Conservation (phyloP, 1,140 invertebrate genomes). For the Panulirus ornatus region DNA sequence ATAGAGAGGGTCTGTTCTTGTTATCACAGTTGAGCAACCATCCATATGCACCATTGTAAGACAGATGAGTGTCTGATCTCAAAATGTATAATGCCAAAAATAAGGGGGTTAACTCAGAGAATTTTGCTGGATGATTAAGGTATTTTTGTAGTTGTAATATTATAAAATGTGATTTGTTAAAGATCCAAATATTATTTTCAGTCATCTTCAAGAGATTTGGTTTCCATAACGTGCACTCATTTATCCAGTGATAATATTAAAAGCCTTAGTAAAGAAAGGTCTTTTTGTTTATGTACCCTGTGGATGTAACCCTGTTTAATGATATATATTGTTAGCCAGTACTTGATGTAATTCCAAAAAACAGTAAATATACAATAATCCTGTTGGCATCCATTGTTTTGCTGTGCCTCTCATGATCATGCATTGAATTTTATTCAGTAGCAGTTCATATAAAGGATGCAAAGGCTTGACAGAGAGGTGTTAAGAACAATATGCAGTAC, state of each 20-base stretch:
- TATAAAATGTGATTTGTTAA: not conserved
- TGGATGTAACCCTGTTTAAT: constrained; percentile 30
- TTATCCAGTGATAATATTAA: constrained; percentile 29
- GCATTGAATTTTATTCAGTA: not conserved
- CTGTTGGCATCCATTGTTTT: constrained; percentile 4
- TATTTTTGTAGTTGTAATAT: not conserved
- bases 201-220: not conserved
- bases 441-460: not conserved
- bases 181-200: not conserved
- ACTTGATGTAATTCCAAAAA: constrained; percentile 29
- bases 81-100: not conserved
- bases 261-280: constrained; percentile 17
- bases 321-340: constrained; percentile 26
- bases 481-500: not conserved
- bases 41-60: not conserved
- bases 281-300: constrained; percentile 29
- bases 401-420: not conserved
- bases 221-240: constrained; percentile 25
- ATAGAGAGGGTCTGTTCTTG: not conserved
- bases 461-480: not conserved
- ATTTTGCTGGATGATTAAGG: not conserved
- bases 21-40: not conserved
- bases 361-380: constrained; percentile 12
- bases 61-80: not conserved
- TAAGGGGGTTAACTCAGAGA: not conserved